Conservation (phyloP, 2,113 vertebrate genomes). For the Sitta europaea region DNA sequence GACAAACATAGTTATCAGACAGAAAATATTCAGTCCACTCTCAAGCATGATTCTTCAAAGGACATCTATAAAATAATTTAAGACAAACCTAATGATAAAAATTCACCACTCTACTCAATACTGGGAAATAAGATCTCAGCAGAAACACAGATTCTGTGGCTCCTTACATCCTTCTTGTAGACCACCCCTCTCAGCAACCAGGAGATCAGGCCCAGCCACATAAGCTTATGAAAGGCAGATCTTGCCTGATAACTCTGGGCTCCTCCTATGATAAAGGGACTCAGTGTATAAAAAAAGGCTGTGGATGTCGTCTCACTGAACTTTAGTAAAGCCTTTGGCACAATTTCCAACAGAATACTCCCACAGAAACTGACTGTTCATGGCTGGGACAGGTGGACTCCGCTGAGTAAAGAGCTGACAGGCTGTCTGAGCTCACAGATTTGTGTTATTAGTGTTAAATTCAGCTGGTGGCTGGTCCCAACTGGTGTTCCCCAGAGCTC, state of each 20-base stretch:
- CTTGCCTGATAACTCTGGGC: not conserved
- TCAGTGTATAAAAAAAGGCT: not conserved
- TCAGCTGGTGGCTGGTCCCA: not conserved
- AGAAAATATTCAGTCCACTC: not conserved
- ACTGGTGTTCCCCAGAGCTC: not conserved
- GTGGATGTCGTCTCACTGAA: not conserved
- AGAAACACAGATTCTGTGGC: not conserved
- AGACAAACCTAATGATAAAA: not conserved
- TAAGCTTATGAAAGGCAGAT: not conserved
- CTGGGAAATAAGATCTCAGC: not conserved
- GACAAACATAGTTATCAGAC: not conserved
- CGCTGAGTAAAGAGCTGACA: not conserved
- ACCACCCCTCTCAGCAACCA: not conserved
- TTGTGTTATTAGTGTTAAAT: not conserved
- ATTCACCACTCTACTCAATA: not conserved
- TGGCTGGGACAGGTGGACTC: not conserved
- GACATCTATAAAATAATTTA: not conserved
- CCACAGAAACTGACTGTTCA: not conserved
- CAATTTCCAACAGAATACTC: not conserved
- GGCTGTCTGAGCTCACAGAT: not conserved
- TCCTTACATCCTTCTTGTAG: not conserved
- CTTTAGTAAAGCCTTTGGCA: not conserved
- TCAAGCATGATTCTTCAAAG: not conserved
- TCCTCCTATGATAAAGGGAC: not conserved
- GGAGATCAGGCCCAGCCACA: not conserved